phyloP scores from a whole-genome alignment of 2,797 vertebrate genomes.

The Myotis vivesi region DNA sequence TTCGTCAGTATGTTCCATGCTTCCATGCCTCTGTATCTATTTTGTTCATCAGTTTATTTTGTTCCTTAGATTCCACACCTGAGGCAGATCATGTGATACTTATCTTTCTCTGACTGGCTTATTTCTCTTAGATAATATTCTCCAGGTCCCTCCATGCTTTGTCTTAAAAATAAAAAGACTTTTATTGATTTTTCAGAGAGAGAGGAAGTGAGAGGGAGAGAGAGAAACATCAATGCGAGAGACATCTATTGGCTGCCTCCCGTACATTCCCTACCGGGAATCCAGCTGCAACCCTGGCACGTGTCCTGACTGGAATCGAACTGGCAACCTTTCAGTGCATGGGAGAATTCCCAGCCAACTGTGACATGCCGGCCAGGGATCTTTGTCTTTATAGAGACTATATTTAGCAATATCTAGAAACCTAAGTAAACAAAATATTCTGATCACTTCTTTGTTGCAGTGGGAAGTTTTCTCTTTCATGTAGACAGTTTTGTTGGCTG shows the following conservation, averaged over 20 bases:
- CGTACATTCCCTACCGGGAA: neutral
- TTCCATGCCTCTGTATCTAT: too few relatives aligned
- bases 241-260: neutral
- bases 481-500: neutral
- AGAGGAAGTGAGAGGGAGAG: neutral
- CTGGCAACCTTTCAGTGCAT: neutral
- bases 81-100: too few relatives aligned
- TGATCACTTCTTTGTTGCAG: constrained; percentile 6
- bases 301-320: neutral
- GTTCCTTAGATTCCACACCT: too few relatives aligned
- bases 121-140: too few relatives aligned
- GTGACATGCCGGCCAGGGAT: neutral
- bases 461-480: constrained; percentile 24
- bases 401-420: constrained; percentile 44
- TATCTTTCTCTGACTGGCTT: too few relatives aligned
- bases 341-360: neutral
- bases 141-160: too few relatives aligned
- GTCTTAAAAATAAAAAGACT: neutral
- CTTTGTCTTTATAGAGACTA: neutral
- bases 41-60: too few relatives aligned
- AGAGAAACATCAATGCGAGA: neutral
- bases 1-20: too few relatives aligned
- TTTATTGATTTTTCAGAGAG: neutral
- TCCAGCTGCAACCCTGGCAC: neutral
- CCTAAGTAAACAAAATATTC: constrained; percentile 48